Evolutionary conservation across 2,113 vertebrate species (phyloP).

Genomic region (Coregonus clupeaformis): DNA sequence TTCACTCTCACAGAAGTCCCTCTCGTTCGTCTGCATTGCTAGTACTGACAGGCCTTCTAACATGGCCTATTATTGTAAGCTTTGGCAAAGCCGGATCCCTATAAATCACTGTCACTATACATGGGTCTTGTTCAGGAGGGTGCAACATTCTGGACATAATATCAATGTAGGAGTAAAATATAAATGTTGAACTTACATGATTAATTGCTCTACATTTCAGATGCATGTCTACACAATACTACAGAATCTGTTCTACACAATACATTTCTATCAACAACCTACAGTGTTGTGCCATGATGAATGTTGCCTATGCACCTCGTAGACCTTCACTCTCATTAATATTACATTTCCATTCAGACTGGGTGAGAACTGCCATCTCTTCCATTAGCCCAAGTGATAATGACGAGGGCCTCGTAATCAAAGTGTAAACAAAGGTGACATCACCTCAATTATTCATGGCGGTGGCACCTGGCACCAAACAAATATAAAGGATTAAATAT

Average conservation of each 20-base stretch:
- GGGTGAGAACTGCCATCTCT: neutral
- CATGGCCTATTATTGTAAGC: neutral
- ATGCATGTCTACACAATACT: too few species aligned
- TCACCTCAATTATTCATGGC: conserved; percentile 49
- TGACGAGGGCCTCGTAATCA: conserved; percentile 36
- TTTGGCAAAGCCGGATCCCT: neutral
- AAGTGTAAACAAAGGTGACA: conserved; percentile 37
- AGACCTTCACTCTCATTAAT: neutral
- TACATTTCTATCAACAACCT: too few species aligned
- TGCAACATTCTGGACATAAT: too few species aligned
- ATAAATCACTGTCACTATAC: neutral
- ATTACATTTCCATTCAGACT: neutral
- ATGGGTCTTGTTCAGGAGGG: too few species aligned
- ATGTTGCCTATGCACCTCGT: neutral
- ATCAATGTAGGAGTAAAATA: too few species aligned
- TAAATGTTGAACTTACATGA: too few species aligned
- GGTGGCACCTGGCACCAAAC: conserved; percentile 9
- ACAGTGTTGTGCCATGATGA: too few species aligned
- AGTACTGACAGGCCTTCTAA: neutral
- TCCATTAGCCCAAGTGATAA: conserved; percentile 28
- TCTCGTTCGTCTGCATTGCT: conserved; percentile 17
- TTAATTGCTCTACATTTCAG: too few species aligned
- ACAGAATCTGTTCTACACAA: too few species aligned
- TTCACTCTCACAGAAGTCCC: conserved; percentile 13
- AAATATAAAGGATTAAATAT: conserved; percentile 32